phyloP scores from a whole-genome alignment of 2,113 vertebrate genomes.

The Xiphophorus couchianus region DNA sequence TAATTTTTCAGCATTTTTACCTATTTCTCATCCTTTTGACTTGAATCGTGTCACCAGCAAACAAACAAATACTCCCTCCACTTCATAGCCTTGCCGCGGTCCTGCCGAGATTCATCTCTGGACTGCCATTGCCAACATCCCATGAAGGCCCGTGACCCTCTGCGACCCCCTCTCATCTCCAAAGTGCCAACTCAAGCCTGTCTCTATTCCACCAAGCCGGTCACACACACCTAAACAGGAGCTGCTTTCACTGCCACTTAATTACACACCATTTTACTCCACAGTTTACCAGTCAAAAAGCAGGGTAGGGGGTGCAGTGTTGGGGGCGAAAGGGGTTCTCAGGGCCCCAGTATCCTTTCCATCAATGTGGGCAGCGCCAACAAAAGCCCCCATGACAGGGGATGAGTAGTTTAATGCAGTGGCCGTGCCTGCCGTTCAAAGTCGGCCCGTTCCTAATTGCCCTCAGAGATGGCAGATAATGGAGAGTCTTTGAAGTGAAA shows the following conservation, averaged over 20 bases:
- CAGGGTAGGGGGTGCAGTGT: slow-evolving; percentile 27
- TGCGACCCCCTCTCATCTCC: slow-evolving; percentile 33
- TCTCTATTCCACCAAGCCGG: slow-evolving; percentile 73
- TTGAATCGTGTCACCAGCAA: no score
- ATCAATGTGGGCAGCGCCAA: slow-evolving; percentile 85
- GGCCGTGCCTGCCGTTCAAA: slow-evolving; percentile 87
- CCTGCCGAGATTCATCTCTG: slow-evolving; percentile 75
- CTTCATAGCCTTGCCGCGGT: slow-evolving; percentile 84
- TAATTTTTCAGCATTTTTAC: no score
- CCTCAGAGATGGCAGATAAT: slow-evolving; percentile 92
- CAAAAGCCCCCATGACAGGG: slow-evolving; percentile 86
- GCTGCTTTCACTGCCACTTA: slow-evolving; percentile 92
- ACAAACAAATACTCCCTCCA: slow-evolving; percentile 13
- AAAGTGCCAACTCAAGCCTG: slow-evolving; percentile 64
- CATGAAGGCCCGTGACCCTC: slow-evolving; percentile 71
- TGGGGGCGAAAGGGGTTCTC: neutral
- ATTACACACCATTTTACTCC: slow-evolving; percentile 91
- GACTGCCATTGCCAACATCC: slow-evolving; percentile 43
- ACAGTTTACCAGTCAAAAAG: slow-evolving; percentile 89
- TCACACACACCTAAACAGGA: slow-evolving; percentile 87
- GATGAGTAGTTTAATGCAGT: slow-evolving; percentile 88
- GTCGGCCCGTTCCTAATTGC: slow-evolving; percentile 92
- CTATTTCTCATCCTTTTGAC: no score
- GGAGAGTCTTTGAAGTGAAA: slow-evolving; percentile 90
- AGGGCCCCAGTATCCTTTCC: slow-evolving; percentile 80